phyloP scores from a whole-genome alignment of 2,797 vertebrate genomes.

The Hyperoplus immaculatus region DNA sequence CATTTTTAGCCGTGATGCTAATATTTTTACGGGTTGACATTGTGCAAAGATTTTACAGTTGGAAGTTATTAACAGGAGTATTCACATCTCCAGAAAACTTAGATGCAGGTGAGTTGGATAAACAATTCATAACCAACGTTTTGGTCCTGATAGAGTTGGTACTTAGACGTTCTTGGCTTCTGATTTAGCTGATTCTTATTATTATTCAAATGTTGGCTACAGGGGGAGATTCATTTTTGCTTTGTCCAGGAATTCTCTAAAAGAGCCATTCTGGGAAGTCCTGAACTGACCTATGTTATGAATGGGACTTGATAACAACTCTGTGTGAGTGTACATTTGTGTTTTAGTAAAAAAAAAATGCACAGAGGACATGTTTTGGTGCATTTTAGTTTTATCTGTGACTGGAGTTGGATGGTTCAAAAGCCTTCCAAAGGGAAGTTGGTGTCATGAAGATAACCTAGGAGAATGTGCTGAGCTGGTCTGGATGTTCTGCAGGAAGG shows the following conservation, averaged over 20 bases:
- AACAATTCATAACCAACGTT: no score
- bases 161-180: constrained; percentile 1
- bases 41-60: neutral
- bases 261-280: constrained; percentile 32
- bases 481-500: constrained; percentile 78
- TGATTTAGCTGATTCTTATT: constrained; percentile 22
- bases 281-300: constrained; percentile 26
- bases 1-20: neutral
- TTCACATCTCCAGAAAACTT: no score
- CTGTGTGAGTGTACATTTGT: constrained; percentile 8
- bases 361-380: no score
- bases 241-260: constrained; percentile 41
- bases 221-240: constrained; percentile 43
- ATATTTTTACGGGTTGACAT: neutral
- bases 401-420: constrained; percentile 52
- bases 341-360: constrained; percentile 9
- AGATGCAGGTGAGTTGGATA: no score
- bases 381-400: constrained; percentile 18
- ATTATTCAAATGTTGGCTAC: constrained; percentile 2
- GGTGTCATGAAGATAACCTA: constrained; percentile 83
- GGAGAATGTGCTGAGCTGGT: constrained; percentile 84
- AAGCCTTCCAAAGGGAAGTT: constrained; percentile 69
- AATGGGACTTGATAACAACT: constrained; percentile 26
- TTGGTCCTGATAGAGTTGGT: no score
- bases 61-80: no score